Percentiles rank a stretch among this genome's conserved stretches.
Evolutionary conservation across 2,888 invertebrate species (phyloP).

Genomic region (Caenorhabditis afra): DNA sequence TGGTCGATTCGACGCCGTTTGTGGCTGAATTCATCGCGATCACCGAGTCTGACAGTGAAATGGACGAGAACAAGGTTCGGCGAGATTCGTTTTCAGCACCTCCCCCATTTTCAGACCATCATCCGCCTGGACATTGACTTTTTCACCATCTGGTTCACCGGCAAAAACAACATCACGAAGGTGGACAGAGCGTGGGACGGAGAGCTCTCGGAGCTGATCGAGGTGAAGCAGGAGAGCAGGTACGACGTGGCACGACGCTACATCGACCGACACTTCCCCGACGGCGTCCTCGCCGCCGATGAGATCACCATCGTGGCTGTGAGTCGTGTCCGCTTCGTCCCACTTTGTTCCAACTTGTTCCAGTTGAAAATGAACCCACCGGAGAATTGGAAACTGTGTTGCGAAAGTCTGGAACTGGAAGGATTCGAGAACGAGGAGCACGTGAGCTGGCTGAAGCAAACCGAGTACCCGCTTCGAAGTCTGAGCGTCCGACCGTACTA

Average conservation of each 20-base stretch:
- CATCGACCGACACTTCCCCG: neutral
- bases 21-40: neutral
- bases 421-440: neutral
- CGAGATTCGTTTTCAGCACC: neutral
- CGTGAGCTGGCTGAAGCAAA: too few relatives aligned
- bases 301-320: too few relatives aligned
- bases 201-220: constrained; percentile 12
- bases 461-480: neutral
- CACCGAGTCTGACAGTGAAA: neutral
- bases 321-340: too few relatives aligned
- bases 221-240: constrained; percentile 22
- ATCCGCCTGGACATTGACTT: constrained; percentile 23
- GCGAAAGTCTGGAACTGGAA: too few relatives aligned
- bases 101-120: constrained; percentile 11
- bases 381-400: too few relatives aligned
- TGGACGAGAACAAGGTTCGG: constrained; percentile 15
- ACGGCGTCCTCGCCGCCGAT: neutral
- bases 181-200: constrained; percentile 33
- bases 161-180: constrained; percentile 25
- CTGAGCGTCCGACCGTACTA: neutral
- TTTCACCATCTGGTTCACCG: constrained; percentile 41
- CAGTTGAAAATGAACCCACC: too few relatives aligned
- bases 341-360: too few relatives aligned
- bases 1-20: constrained; percentile 17
- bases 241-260: constrained; percentile 1